Percentiles rank a stretch among this genome's conserved stretches.
phyloP scores from a whole-genome alignment of 2,113 vertebrate species.

The Austrofundulus limnaeus region DNA sequence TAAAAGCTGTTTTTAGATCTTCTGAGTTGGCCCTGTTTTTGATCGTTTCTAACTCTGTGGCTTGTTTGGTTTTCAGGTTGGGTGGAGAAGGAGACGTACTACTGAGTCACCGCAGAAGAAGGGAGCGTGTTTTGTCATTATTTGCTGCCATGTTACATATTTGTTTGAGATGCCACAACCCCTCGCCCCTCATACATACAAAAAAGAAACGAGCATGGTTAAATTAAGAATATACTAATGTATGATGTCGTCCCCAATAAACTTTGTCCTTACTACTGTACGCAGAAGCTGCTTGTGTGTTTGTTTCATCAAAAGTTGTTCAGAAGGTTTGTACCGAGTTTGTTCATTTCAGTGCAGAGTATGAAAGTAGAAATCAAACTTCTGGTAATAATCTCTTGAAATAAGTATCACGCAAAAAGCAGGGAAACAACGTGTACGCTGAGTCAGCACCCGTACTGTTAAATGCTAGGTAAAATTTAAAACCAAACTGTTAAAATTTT shows the following conservation, averaged over 20 bases:
- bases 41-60: slow-evolving; percentile 14
- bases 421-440: too few relatives aligned
- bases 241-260: slow-evolving; percentile 67
- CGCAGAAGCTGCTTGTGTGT: slow-evolving; percentile 6
- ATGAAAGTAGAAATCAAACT: too few relatives aligned
- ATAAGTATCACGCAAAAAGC: too few relatives aligned
- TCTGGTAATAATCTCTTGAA: too few relatives aligned
- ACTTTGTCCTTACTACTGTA: slow-evolving; percentile 49
- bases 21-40: not conserved
- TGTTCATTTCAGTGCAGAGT: too few relatives aligned
- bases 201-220: slow-evolving; percentile 34
- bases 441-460: too few relatives aligned
- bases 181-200: slow-evolving; percentile 13
- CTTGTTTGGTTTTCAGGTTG: slow-evolving; percentile 79
- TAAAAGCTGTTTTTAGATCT: not conserved
- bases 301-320: slow-evolving; percentile 10
- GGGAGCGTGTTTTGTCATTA: slow-evolving; percentile 35
- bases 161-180: slow-evolving; percentile 39
- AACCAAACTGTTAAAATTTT: too few relatives aligned
- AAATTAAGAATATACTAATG: slow-evolving; percentile 50
- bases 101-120: slow-evolving; percentile 69
- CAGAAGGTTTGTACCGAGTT: too few relatives aligned
- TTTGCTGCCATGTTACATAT: slow-evolving; percentile 71
- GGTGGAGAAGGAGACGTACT: slow-evolving; percentile 87
- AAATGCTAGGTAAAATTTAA: too few relatives aligned